Evolutionary conservation across 2,113 vertebrate species (phyloP), one percentile per base, ranked within the genome.

Genomic region (Ictalurus punctatus): DNA sequence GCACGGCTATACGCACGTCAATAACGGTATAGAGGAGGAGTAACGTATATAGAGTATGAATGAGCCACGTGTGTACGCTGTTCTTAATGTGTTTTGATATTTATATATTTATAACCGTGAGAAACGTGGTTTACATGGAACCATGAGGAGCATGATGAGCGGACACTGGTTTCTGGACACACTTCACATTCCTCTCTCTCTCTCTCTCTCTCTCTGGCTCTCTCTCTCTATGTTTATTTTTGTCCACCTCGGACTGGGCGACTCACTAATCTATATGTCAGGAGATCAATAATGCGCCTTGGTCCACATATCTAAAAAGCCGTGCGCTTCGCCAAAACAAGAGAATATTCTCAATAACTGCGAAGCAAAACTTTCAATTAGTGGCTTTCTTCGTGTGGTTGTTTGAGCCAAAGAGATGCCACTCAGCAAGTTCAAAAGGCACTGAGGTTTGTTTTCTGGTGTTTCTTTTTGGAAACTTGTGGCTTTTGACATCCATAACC

Each of bases 401-500:
- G 86, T 88, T 89, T 88, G 90, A 95, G 95, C 95, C 95, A 94
- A 93, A 91, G 93, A 92, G 81, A 93, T 95, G 95, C 96, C 95
- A 94, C 93, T 95, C 94, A 95, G 93, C 90, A 27, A 89, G 92
- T 94, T 95, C 94, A 94, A 95, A 95, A 95, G 94, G 92, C 90
- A 93, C 91, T 94, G 95, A 95, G 95, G 94, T 96, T 95, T 95
- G 92, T 94, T 95, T 95, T 94, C 94, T 94, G 94, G 93, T 94
- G 92, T 92, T 95, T 95, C 94, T 95, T 96, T 95, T 95, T 96
- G 95, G 95, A 96, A 96, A 95, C 95, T 95, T 96, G 95, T 52
- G 95, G 95, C 93, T 94, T 93, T 93, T 95, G 95, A 95, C 96
- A 96, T 96, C 95, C 94, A 85, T 93, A 94, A 94, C 94, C 94